phyloP scores from a whole-genome alignment of 2,888 invertebrate genomes.

The Hyalella azteca region DNA sequence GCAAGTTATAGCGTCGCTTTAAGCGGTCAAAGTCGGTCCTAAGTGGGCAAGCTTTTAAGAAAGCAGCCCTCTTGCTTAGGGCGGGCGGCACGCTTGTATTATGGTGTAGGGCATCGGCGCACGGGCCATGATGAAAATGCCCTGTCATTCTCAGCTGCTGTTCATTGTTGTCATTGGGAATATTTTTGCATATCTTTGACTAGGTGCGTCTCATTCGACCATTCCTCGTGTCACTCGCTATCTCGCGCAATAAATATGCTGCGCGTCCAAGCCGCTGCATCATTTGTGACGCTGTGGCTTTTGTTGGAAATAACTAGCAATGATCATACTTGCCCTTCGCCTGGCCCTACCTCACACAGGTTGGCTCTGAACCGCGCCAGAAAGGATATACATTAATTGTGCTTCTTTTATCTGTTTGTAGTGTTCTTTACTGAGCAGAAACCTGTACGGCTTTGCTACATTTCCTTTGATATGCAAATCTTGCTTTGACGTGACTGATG shows the following conservation, averaged over 20 bases:
- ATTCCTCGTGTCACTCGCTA: constrained; percentile 2
- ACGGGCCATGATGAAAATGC: constrained; percentile 22
- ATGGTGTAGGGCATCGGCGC: not conserved
- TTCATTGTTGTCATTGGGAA: constrained; percentile 32
- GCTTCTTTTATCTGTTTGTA: not conserved
- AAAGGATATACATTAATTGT: not conserved
- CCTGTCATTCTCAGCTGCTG: constrained; percentile 24
- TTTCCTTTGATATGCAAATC: constrained; percentile 10
- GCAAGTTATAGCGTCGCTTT: no score
- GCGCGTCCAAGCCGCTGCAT: no score
- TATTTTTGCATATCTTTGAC: constrained; percentile 29
- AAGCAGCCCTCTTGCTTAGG: no score
- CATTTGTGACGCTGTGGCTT: not conserved
- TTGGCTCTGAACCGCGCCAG: no score
- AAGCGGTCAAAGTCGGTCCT: no score
- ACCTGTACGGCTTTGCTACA: not conserved
- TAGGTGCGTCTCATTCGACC: constrained; percentile 22
- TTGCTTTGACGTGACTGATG: not conserved
- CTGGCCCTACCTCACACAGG: not conserved
- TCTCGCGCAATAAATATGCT: constrained; percentile 15
- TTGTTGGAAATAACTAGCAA: not conserved
- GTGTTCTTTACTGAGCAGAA: not conserved
- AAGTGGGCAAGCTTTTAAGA: no score
- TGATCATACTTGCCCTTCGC: not conserved
- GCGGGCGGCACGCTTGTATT: not conserved